Conservation (phyloP, 2,113 vertebrate species). For the Megaceryle torquata region DNA sequence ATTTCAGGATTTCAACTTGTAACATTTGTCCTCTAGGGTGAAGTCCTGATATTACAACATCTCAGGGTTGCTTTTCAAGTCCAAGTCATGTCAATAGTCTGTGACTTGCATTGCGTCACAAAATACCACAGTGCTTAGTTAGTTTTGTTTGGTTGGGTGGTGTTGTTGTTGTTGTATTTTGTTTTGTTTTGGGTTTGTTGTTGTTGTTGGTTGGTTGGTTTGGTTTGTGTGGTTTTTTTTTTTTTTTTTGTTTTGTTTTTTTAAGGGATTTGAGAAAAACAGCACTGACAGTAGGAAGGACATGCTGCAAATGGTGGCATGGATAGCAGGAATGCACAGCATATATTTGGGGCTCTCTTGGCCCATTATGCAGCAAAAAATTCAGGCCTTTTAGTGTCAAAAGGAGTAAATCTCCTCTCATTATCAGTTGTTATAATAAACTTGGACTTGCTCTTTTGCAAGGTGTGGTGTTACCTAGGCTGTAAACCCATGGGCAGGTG, state of each 20-base stretch:
- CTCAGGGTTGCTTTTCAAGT: neutral
- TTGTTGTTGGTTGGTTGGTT: no score
- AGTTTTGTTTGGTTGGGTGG: no score
- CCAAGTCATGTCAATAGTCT: neutral
- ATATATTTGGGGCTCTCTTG: neutral
- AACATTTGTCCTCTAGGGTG: constrained; percentile 12
- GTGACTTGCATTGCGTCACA: neutral
- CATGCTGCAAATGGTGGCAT: neutral
- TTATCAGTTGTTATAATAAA: neutral
- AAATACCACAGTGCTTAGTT: neutral
- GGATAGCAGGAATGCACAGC: neutral
- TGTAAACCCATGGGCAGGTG: neutral
- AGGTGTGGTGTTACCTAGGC: neutral
- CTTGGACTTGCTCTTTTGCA: neutral
- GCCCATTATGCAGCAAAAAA: neutral
- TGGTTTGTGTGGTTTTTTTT: no score
- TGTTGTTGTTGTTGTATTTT: no score
- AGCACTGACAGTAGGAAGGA: neutral
- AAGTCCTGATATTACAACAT: neutral
- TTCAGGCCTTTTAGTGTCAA: neutral
- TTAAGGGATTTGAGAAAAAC: neutral
- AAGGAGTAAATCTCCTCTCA: neutral
- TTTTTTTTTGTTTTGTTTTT: neutral
- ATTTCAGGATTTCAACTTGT: constrained; percentile 15
- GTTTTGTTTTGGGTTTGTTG: no score